Base-by-base conservation (phyloP, 2,797 vertebrate species). In the Orientallactaga sibirica region DNA sequence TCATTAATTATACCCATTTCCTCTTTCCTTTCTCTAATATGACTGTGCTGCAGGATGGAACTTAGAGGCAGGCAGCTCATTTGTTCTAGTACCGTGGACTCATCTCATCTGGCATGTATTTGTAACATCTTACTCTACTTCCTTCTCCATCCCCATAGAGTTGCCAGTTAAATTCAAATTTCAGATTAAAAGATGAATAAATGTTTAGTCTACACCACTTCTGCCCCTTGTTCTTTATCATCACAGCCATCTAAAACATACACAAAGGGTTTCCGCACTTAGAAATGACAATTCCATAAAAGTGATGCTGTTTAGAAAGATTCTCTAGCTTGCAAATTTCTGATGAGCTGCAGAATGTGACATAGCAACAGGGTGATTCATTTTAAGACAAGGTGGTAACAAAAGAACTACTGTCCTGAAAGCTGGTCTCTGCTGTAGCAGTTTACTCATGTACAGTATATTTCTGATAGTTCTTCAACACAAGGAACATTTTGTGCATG, bases 401-500 rank as follows among this genome's bases (percentile, higher is more conserved):
- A 90, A 90, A 95, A 85, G 64, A 68, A 66, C 73, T n/a, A 52
- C 67, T 70, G n/a, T 58, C 15, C 33, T 48, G 55, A 84, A 90
- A 81, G 29, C 37, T 33, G 71, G 33, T 82, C n/a, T 94, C 41
- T 33, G 76, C 62, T 41, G n/a, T 41, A 52, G 68, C 82, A 91
- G 18, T 93, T 95, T 78, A 61, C 41, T 86, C 89, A 62, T 0
- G 0, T 52, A 70, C 22, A 88, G 48, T 78, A 37, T 78, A 81
- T 95, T 93, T 86, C 92, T 93, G 81, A 37, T 92, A n/a, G 84
- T 92, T 96, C 91, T 94, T 93, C 83, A 88, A 14, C 61, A 87
- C 67, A 95, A 66, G 24, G 71, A 91, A 96, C 4, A 10, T 83
- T 82, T 88, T 86, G 79, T 93, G 91, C 86, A 88, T 86, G 83